phyloP scores from a whole-genome alignment of 1,140 invertebrate genomes.

The Drosophila hydei region DNA sequence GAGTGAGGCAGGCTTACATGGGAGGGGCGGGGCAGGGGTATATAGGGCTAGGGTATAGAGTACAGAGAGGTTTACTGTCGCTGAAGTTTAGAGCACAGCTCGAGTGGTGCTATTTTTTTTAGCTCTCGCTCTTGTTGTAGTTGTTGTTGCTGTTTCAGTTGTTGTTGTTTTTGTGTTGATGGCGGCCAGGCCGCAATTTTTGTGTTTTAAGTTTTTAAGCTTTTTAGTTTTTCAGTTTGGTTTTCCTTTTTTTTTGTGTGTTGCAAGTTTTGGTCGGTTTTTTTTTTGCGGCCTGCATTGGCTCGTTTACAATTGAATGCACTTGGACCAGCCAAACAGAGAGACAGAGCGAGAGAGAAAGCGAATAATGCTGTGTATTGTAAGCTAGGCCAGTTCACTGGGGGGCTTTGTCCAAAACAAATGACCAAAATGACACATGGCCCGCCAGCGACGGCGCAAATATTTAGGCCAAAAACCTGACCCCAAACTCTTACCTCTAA shows the following conservation, averaged over 20 bases:
- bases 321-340: constrained; percentile 28
- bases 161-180: constrained; percentile 48
- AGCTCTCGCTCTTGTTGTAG: constrained; percentile 30
- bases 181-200: constrained; percentile 70
- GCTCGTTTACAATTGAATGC: constrained; percentile 72
- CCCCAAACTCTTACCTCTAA: not conserved
- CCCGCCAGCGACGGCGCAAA: constrained; percentile 34
- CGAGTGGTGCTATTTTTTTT: constrained; percentile 60
- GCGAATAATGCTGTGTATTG: not conserved
- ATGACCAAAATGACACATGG: constrained; percentile 80
- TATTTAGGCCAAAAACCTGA: constrained; percentile 59
- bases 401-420: constrained; percentile 73
- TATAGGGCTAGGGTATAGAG: not conserved
- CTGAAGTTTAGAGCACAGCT: constrained; percentile 71
- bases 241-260: constrained; percentile 1
- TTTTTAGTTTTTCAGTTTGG: constrained; percentile 49
- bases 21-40: not conserved
- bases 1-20: constrained; percentile 41
- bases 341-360: not conserved
- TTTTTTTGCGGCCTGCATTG: constrained; percentile 54
- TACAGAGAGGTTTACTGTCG: constrained; percentile 49
- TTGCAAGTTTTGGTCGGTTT: constrained; percentile 12
- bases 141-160: constrained; percentile 23
- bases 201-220: constrained; percentile 79
- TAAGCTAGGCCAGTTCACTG: constrained; percentile 37